Conservation (phyloP, 2,797 vertebrate species). For the Falco novaeseelandiae region DNA sequence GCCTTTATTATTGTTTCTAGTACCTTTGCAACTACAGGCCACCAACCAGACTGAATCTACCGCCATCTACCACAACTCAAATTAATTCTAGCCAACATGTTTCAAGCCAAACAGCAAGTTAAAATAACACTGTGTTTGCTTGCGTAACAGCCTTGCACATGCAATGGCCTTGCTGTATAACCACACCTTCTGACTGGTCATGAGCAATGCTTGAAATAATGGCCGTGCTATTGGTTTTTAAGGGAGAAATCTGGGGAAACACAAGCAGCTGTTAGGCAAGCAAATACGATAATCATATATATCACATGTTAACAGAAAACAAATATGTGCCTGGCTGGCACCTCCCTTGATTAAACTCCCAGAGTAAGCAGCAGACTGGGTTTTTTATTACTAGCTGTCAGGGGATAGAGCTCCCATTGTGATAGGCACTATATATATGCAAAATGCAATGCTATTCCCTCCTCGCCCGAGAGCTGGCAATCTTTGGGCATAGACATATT, state of each 20-base stretch:
- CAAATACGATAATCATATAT: background rate
- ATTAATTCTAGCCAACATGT: background rate
- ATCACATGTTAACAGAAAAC: constrained; percentile 13
- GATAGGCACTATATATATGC: background rate
- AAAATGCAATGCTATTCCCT: constrained; percentile 18
- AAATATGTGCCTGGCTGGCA: background rate
- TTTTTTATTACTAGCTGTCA: background rate
- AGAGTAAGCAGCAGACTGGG: background rate
- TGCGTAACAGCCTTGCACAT: background rate
- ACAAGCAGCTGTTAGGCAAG: background rate
- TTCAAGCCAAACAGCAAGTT: background rate
- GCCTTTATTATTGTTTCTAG: background rate
- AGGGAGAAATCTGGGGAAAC: background rate
- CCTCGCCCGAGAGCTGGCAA: background rate
- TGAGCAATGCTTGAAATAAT: background rate
- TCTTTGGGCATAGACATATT: constrained; percentile 11
- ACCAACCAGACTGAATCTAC: background rate
- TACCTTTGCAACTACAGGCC: background rate
- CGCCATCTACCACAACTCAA: constrained; percentile 32
- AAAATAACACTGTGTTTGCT: background rate
- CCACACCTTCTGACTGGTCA: background rate
- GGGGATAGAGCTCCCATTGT: background rate
- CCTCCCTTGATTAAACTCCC: background rate
- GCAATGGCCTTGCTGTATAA: background rate
- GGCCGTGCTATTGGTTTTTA: background rate